Conservation (phyloP, 2,113 vertebrate species). For the Ranitomeya variabilis region DNA sequence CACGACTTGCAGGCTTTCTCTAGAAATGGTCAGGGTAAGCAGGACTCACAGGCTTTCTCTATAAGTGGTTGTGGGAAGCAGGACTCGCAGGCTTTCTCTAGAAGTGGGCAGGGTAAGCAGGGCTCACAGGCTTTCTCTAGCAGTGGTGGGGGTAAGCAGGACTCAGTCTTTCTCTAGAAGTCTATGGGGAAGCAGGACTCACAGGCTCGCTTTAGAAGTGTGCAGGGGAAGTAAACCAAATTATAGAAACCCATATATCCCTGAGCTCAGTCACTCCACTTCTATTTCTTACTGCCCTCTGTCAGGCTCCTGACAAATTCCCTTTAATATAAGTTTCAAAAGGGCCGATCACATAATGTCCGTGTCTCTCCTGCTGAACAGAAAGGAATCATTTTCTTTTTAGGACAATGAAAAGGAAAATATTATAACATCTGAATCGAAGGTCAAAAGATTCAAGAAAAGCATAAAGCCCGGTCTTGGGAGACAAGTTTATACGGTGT, state of each 20-base stretch:
- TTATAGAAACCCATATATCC: not conserved
- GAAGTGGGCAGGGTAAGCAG: not conserved
- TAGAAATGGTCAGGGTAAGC: not conserved
- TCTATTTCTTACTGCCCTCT: not conserved
- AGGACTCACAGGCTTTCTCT: not conserved
- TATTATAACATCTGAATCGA: constrained; percentile 1
- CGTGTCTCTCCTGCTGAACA: not conserved
- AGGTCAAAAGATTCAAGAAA: constrained; percentile 29
- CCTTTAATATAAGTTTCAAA: not conserved
- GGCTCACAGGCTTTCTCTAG: not conserved
- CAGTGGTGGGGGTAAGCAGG: not conserved
- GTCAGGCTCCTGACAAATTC: not conserved
- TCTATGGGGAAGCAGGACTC: not conserved
- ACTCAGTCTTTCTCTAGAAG: not conserved
- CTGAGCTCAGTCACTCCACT: not conserved
- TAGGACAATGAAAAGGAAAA: not conserved
- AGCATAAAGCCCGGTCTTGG: constrained; percentile 22
- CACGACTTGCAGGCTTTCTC: not conserved
- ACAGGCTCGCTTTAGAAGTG: not conserved
- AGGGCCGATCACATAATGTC: not conserved
- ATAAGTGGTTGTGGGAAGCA: not conserved
- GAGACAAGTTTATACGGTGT: not conserved
- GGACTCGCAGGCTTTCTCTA: not conserved
- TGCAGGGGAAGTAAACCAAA: not conserved
- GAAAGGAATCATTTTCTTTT: not conserved